Percentiles rank a stretch among this genome's conserved stretches.
Evolutionary conservation across 2,888 invertebrate species (phyloP).

Genomic region (Eupithecia inturbata): DNA sequence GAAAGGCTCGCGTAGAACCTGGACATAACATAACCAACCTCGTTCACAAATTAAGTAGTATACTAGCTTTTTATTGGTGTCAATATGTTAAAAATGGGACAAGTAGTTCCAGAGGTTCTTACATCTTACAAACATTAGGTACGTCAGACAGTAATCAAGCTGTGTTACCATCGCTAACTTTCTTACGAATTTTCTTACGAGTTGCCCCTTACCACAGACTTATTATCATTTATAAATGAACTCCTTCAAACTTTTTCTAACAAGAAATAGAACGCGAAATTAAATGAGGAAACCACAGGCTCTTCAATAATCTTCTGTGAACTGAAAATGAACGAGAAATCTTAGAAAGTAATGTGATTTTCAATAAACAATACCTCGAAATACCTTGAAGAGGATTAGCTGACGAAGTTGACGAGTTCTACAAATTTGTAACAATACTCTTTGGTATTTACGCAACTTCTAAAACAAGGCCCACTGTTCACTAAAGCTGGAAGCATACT

Average conservation of each 20-base stretch:
- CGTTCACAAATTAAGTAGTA: background rate
- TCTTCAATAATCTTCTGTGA: slow-evolving; percentile 28
- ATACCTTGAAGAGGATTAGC: slow-evolving; percentile 5
- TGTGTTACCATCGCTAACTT: background rate
- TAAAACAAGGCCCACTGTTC: slow-evolving; percentile 7
- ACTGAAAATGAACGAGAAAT: slow-evolving; percentile 26
- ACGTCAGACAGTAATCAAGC: background rate
- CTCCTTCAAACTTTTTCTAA: slow-evolving; percentile 20
- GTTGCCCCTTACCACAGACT: background rate
- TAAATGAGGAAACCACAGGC: slow-evolving; percentile 25
- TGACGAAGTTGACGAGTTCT: slow-evolving; percentile 18
- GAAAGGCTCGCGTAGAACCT: background rate
- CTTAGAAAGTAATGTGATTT: slow-evolving; percentile 24
- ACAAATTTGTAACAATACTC: slow-evolving; percentile 17
- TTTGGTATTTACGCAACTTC: slow-evolving; percentile 8
- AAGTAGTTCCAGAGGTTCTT: background rate
- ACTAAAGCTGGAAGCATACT: background rate
- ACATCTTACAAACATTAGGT: background rate
- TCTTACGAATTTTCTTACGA: background rate
- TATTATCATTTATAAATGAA: slow-evolving; percentile 9
- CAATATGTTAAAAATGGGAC: no score
- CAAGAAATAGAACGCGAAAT: slow-evolving; percentile 25
- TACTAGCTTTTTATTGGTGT: no score
- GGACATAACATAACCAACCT: background rate
- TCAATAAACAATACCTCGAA: slow-evolving; percentile 16